Base-by-base conservation (phyloP, 2,113 vertebrate genomes). In the Arvicanthis niloticus region DNA sequence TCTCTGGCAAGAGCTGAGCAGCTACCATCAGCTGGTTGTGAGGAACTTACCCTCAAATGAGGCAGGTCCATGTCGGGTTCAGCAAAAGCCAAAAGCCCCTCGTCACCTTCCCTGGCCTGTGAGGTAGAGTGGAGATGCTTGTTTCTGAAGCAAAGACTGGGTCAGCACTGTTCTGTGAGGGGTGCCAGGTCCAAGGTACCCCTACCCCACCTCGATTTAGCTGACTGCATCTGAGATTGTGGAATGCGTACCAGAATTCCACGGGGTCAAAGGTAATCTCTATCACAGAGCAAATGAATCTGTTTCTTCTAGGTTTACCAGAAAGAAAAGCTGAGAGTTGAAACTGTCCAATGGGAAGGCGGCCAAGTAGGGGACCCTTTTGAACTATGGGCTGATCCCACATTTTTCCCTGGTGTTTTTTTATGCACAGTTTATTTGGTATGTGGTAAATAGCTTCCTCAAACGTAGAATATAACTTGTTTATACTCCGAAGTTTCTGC, bases 21-120 rank as follows among this genome's bases (percentile, higher is more conserved):
- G 56, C 91, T 86, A 65, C 72, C 89, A 26, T 93, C 90, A 89
- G 93, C 67, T 62, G 81, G 62, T 40, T 65, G 76, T 58, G 70
- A 88, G 95, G 77, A 70, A 82, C n/a, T 34, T 40, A 31, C 31
- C 3, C 7, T n/a, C 40, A 15, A 11, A 3, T 7, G 86, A 53
- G 34, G 85, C 42, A 3, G 70, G 17, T 45, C 78, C 8, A 3
- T 17, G 7, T 12, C 22, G 40, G 26, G 34, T 19, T 68, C 40
- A 37, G 65, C 37, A 34, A 26, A 3, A 22, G 40, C 85, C 80
- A 34, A 5, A 78, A 76, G 70, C 45, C 80, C 12, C n/a, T 51
- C 91, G 26, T 70, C 70, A 21, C 9, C 40, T 45, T 13, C 48
- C 2, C 62, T 34, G 24, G 75, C 45, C 80, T 48, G 48, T 3